Percentiles rank a stretch among this genome's conserved stretches.
These are phyloP conservation scores for Pandemis corylana DNA, from an alignment of 2,888 invertebrate genomes.

Conservation along the genomic window DNA sequence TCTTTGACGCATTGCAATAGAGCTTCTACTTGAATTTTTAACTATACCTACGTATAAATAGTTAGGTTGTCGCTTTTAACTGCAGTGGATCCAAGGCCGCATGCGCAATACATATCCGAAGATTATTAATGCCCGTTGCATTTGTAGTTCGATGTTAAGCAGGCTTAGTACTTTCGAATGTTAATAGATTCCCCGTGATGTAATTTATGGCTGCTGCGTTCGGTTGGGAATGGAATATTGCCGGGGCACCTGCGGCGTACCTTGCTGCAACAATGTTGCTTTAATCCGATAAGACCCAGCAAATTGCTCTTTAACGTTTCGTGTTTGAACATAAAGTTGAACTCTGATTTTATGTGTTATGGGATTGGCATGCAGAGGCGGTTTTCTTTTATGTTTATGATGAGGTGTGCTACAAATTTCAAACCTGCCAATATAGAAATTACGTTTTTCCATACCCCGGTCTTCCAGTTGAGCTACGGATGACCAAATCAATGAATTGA, in stretches of 20 bases:
- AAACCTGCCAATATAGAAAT: background rate
- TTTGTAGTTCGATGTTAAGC: conserved; percentile 30
- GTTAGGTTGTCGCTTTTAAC: conserved; percentile 43
- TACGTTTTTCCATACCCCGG: background rate
- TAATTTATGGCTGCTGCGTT: conserved; percentile 27
- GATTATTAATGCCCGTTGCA: conserved; percentile 43
- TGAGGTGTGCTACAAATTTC: background rate
- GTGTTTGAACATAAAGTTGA: conserved; percentile 27
- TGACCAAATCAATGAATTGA: background rate
- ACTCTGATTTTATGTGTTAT: background rate
- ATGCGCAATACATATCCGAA: conserved; percentile 51
- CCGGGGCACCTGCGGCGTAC: conserved; percentile 34
- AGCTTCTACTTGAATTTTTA: conserved; percentile 27
- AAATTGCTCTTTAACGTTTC: conserved; percentile 23
- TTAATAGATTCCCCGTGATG: conserved; percentile 40
- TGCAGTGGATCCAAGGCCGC: conserved; percentile 51
- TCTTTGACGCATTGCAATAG: conserved; percentile 28
- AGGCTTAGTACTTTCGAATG: conserved; percentile 38
- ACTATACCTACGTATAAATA: conserved; percentile 39
- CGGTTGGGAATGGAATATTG: conserved; percentile 24
- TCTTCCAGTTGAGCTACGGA: background rate
- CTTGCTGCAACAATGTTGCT: conserved; percentile 37
- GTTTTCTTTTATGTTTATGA: conserved; percentile 12
- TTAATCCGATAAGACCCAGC: conserved; percentile 28
- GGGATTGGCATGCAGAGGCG: conserved; percentile 7